A percentile compares a stretch with the other conserved stretches of the same genome.
phyloP scores from a whole-genome alignment of 2,113 vertebrate species.

The Carettochelys insculpta region DNA sequence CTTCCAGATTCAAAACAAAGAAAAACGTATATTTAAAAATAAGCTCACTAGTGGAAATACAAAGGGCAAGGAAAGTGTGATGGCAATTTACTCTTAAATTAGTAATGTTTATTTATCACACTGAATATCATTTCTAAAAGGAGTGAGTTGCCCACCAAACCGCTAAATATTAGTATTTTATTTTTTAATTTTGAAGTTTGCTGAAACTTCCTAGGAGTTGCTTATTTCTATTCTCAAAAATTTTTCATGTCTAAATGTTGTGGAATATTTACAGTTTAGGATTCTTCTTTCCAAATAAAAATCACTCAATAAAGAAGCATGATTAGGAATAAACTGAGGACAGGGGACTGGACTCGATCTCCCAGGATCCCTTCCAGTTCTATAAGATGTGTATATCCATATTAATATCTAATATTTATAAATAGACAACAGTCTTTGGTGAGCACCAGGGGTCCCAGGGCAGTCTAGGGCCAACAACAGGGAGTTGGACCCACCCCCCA shows the following conservation, averaged over 20 bases:
- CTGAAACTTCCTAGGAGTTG: neutral
- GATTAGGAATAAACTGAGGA: neutral
- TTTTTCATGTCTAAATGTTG: no score
- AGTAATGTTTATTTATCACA: neutral
- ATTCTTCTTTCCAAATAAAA: neutral
- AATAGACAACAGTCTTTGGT: neutral
- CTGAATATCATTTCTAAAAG: neutral
- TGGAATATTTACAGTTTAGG: neutral
- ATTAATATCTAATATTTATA: neutral
- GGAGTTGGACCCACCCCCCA: no score
- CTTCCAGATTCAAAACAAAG: neutral
- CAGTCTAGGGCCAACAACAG: no score
- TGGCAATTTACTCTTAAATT: neutral
- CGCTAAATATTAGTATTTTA: neutral
- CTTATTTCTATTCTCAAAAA: no score
- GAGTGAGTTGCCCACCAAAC: neutral
- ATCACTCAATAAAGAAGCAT: neutral
- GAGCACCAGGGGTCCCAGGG: no score
- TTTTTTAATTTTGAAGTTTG: neutral
- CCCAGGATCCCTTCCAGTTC: no score
- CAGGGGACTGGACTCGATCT: no score
- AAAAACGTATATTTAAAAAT: neutral
- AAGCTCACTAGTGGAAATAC: neutral
- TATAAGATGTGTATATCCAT: no score
- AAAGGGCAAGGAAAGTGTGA: neutral